Conservation (phyloP, 1,140 invertebrate genomes). For the Epicauta chinensis region DNA sequence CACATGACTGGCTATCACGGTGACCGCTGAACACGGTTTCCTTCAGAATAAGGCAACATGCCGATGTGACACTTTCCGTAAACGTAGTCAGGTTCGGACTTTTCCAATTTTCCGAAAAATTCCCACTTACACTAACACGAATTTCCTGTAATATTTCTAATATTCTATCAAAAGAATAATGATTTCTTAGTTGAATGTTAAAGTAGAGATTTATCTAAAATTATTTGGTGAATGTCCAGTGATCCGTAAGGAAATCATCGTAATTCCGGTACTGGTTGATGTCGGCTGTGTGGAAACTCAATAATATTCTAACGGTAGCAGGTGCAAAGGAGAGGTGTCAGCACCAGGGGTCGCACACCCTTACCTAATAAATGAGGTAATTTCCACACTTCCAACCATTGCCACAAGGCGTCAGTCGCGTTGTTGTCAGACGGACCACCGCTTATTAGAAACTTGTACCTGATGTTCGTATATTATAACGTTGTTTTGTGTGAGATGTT, state of each 20-base stretch:
- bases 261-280: constrained; percentile 25
- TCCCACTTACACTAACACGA: background rate
- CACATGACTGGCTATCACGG: constrained; percentile 14
- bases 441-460: constrained; percentile 42
- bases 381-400: constrained; percentile 43
- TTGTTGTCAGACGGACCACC: constrained; percentile 21
- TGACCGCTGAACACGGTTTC: constrained; percentile 15
- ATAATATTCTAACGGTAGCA: constrained; percentile 43
- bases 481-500: constrained; percentile 19
- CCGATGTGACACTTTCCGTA: constrained; percentile 9
- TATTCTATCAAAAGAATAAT: too few relatives aligned
- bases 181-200: too few relatives aligned
- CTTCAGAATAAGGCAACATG: constrained; percentile 15
- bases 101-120: too few relatives aligned
- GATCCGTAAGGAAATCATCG: too few relatives aligned
- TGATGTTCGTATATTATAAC: constrained; percentile 39
- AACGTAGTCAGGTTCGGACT: background rate
- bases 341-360: constrained; percentile 43
- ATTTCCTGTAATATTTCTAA: too few relatives aligned
- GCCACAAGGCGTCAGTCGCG: constrained; percentile 41
- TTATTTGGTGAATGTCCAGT: too few relatives aligned
- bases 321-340: constrained; percentile 47
- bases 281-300: constrained; percentile 39
- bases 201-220: too few relatives aligned
- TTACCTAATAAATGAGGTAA: constrained; percentile 49